Percentiles rank a stretch among this genome's conserved stretches.
Conservation (phyloP, 2,797 vertebrate species). For the Enteromius fasciolatus region DNA sequence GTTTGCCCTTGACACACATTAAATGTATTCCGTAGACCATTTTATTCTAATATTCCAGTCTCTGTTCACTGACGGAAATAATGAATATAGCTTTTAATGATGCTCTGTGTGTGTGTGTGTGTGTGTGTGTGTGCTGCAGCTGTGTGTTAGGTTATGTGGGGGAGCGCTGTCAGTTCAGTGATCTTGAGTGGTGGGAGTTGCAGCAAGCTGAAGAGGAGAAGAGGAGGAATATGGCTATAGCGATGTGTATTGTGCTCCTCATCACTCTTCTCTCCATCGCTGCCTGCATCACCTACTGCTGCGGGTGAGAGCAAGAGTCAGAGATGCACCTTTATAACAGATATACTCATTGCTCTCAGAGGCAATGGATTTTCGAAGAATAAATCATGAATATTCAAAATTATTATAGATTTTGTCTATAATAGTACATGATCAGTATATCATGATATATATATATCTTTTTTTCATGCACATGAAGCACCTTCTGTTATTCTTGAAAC, state of each 20-base stretch:
- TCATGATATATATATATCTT: too few relatives aligned
- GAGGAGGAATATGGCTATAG: constrained; percentile 74
- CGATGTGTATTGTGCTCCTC: constrained; percentile 68
- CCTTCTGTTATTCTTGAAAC: too few relatives aligned
- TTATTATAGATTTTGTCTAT: neutral
- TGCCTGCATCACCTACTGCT: constrained; percentile 76
- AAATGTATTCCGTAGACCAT: neutral
- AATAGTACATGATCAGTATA: too few relatives aligned
- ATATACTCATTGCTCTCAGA: neutral
- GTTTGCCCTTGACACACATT: neutral
- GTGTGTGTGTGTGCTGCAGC: constrained; percentile 66
- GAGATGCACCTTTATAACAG: neutral
- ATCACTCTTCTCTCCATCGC: constrained; percentile 78
- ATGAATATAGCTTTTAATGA: constrained; percentile 4
- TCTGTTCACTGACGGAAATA: neutral
- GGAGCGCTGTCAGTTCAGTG: constrained; percentile 90
- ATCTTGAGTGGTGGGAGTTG: constrained; percentile 90
- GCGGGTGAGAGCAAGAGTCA: constrained; percentile 74
- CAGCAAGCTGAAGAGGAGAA: constrained; percentile 76
- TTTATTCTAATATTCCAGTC: neutral
- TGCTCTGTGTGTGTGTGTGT: constrained; percentile 1
- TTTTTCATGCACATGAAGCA: too few relatives aligned
- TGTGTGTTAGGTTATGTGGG: constrained; percentile 86
- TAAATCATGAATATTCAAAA: neutral
- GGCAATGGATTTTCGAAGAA: neutral